Evolutionary conservation across 2,113 vertebrate genomes (phyloP).

Genomic region (Haemorhous mexicanus): DNA sequence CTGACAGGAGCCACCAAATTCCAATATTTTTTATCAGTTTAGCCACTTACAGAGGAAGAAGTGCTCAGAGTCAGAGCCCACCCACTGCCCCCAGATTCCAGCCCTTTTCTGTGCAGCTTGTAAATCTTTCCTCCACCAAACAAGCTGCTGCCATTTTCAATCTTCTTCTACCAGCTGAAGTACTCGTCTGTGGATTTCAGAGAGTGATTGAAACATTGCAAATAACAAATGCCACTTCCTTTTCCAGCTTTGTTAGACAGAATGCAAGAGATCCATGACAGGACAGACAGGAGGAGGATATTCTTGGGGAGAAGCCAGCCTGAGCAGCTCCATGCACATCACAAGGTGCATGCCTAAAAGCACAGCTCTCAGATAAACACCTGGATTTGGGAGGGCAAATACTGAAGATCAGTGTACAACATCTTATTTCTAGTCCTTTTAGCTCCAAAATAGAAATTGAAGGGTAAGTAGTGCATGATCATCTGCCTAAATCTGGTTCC

Average conservation of each 20-base stretch:
- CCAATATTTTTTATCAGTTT: background rate
- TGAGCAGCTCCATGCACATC: background rate
- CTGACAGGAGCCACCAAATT: background rate
- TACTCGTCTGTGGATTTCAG: background rate
- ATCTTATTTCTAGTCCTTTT: background rate
- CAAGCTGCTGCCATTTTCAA: background rate
- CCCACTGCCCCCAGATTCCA: slow-evolving; percentile 10
- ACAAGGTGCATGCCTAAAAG: background rate
- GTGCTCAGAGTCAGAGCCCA: background rate
- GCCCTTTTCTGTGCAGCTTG: background rate
- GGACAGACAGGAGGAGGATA: background rate
- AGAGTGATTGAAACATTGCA: background rate
- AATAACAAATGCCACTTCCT: background rate
- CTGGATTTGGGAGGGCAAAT: background rate
- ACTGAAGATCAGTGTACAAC: background rate
- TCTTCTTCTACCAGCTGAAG: background rate
- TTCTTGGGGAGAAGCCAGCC: background rate
- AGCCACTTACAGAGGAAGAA: background rate
- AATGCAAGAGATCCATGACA: background rate
- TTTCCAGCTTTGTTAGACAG: background rate
- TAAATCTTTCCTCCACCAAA: slow-evolving; percentile 15
- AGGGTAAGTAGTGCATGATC: background rate
- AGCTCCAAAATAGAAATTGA: background rate
- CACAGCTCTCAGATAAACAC: background rate
- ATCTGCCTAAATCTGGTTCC: background rate